Evolutionary conservation across 2,113 vertebrate species (phyloP).

Genomic region (Ctenodactylus gundi): DNA sequence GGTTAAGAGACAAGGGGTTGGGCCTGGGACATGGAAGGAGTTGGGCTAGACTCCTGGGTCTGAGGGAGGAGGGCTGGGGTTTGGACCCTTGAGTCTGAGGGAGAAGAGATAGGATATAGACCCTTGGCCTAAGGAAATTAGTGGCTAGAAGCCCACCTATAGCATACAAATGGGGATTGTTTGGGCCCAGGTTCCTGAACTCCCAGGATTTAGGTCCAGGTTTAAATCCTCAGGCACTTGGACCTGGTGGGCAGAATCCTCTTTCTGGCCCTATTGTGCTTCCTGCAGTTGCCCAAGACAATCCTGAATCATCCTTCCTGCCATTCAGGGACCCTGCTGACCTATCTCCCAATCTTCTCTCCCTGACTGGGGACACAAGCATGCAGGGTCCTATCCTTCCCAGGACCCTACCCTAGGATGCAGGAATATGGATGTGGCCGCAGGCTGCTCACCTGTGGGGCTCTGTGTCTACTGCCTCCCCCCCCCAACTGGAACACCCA

Average conservation of each 20-base stretch:
- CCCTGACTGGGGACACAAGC: neutral
- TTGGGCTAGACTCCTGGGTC: neutral
- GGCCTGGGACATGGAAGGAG: neutral
- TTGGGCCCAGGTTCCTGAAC: neutral
- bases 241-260: neutral
- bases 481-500: neutral
- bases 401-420: neutral
- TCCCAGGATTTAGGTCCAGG: neutral
- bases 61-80: neutral
- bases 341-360: neutral
- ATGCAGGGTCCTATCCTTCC: neutral
- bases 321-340: neutral
- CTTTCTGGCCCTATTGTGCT: neutral
- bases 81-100: neutral
- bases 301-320: neutral
- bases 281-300: neutral
- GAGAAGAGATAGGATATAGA: neutral
- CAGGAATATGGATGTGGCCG: neutral
- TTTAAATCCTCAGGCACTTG: neutral
- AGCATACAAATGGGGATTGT: neutral
- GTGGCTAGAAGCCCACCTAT: neutral
- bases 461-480: neutral
- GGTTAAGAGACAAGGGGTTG: neutral
- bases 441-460: neutral
- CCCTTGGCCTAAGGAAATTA: neutral